Evolutionary conservation across 2,113 vertebrate genomes (phyloP).

Genomic region (Xenopus borealis): DNA sequence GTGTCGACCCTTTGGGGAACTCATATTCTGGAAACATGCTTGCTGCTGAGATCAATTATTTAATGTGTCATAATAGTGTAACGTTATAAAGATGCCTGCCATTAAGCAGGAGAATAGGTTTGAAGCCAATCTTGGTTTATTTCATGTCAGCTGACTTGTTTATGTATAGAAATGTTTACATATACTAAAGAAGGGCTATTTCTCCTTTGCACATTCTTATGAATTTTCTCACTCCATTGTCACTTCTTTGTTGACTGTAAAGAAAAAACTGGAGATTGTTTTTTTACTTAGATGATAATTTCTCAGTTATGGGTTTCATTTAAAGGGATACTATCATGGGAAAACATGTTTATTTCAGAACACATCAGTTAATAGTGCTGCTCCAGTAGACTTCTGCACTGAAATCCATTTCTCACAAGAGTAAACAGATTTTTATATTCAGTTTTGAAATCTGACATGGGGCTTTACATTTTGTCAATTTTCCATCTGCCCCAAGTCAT

Average conservation of each 20-base stretch:
- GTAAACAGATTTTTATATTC: too few relatives aligned
- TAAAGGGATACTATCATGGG: too few relatives aligned
- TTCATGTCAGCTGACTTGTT: neutral
- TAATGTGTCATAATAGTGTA: slow-evolving; percentile 11
- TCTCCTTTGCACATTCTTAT: slow-evolving; percentile 24
- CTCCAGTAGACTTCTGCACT: too few relatives aligned
- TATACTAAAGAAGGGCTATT: slow-evolving; percentile 42
- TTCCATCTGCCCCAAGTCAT: too few relatives aligned
- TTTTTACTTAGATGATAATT: too few relatives aligned
- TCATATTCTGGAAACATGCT: slow-evolving; percentile 8
- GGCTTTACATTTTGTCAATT: too few relatives aligned
- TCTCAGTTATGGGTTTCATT: too few relatives aligned
- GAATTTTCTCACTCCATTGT: neutral
- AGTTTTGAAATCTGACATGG: too few relatives aligned
- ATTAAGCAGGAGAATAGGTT: slow-evolving; percentile 5
- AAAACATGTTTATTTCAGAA: too few relatives aligned
- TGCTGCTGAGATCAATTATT: slow-evolving; percentile 29
- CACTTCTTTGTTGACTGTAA: neutral
- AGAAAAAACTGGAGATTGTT: neutral
- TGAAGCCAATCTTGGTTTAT: neutral
- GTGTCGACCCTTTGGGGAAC: too few relatives aligned
- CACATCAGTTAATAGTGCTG: too few relatives aligned
- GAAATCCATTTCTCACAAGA: too few relatives aligned
- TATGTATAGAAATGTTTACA: slow-evolving; percentile 42
- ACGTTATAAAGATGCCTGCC: slow-evolving; percentile 22